Conservation (phyloP, 1,140 invertebrate genomes). For the Pygmarrhopalites habei region DNA sequence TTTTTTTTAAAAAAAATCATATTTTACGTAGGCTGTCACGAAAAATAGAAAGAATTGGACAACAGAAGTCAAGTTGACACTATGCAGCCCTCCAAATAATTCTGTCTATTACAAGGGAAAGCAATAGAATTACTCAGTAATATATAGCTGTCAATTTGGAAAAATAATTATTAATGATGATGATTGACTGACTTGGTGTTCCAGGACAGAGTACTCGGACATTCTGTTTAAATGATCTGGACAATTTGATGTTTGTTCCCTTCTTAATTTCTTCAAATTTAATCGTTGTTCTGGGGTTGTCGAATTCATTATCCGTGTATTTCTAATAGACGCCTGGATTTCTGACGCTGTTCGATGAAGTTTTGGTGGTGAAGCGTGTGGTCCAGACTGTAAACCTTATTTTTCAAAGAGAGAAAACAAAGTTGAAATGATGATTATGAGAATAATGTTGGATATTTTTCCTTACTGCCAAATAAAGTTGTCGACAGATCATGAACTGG, state of each 20-base stretch:
- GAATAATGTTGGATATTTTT: neutral
- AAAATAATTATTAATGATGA: neutral
- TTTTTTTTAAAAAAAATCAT: too few species aligned
- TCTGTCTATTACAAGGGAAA: neutral
- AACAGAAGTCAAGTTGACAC: neutral
- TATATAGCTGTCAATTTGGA: neutral
- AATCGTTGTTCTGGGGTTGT: neutral
- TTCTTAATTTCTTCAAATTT: neutral
- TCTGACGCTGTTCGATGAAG: neutral
- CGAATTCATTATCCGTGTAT: neutral
- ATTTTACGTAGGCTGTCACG: conserved; percentile 1
- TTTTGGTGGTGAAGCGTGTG: neutral
- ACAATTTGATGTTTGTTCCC: neutral
- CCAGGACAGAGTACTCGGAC: neutral
- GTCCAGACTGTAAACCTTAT: neutral
- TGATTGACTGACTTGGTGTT: neutral
- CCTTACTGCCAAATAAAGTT: neutral
- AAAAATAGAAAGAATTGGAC: conserved; percentile 6
- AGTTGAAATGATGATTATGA: neutral
- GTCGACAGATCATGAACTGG: neutral
- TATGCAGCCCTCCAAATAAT: neutral
- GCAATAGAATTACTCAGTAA: neutral
- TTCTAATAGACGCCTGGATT: neutral
- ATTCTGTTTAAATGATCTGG: neutral
- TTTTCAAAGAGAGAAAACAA: neutral